A percentile compares a stretch with the other conserved stretches of the same genome.
Conservation (phyloP, 1,140 invertebrate species). For the Drosophila carrolli region DNA sequence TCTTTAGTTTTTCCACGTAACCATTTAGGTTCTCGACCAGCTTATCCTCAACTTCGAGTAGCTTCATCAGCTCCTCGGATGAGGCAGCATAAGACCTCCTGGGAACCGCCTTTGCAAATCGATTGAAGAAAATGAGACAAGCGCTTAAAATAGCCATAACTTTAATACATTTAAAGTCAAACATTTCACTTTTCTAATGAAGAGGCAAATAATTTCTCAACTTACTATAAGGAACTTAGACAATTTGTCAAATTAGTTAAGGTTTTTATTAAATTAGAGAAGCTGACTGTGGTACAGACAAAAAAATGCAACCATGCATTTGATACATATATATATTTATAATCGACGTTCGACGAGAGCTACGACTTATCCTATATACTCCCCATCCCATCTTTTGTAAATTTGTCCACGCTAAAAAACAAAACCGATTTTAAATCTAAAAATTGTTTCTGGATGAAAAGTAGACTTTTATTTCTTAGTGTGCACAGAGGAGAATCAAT, state of each 20-base stretch:
- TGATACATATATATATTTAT: too few relatives aligned
- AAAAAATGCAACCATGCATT: too few relatives aligned
- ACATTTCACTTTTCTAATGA: conserved; percentile 1
- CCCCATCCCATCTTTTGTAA: too few relatives aligned
- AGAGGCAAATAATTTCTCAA: not conserved
- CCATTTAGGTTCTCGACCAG: conserved; percentile 20
- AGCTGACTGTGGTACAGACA: not conserved
- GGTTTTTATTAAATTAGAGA: not conserved
- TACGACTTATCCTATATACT: too few relatives aligned
- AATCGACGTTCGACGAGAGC: too few relatives aligned
- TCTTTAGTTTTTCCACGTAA: conserved; percentile 15
- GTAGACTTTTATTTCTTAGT: not conserved
- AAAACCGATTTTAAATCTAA: too few relatives aligned
- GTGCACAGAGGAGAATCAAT: too few relatives aligned
- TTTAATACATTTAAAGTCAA: not conserved
- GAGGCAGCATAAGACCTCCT: conserved; percentile 12
- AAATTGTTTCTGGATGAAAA: too few relatives aligned
- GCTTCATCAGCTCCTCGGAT: conserved; percentile 5
- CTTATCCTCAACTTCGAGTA: conserved; percentile 23
- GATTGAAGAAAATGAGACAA: not conserved
- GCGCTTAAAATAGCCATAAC: not conserved
- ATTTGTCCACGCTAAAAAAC: too few relatives aligned
- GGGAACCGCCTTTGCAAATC: not conserved
- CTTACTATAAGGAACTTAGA: not conserved
- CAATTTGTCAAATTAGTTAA: not conserved